A percentile compares a stretch with the other conserved stretches of the same genome.
These are phyloP conservation scores for Arge pagana DNA, from an alignment of 2,888 invertebrate species.

Conservation along the genomic window DNA sequence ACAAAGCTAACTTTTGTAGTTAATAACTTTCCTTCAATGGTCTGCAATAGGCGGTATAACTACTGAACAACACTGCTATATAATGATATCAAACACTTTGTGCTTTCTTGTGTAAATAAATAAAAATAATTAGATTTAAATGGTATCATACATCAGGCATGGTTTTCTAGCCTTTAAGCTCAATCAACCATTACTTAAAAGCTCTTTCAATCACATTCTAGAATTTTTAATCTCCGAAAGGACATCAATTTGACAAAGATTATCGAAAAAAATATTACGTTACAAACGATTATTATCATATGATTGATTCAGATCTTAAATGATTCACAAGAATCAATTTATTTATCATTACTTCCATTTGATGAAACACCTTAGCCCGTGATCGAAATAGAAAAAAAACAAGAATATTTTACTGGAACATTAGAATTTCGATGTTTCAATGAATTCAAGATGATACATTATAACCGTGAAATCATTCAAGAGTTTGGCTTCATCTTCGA, in stretches of 20 bases:
- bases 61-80: slow-evolving; percentile 6
- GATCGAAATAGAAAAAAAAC: too few species aligned
- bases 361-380: too few species aligned
- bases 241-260: background rate
- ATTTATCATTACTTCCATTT: too few species aligned
- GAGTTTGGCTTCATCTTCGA: too few species aligned
- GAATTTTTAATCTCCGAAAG: slow-evolving; percentile 1
- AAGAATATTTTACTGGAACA: too few species aligned
- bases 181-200: slow-evolving; percentile 15
- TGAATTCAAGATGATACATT: too few species aligned
- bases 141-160: slow-evolving; percentile 11
- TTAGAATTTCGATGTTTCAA: too few species aligned
- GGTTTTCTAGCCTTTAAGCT: slow-evolving; percentile 13
- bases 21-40: background rate
- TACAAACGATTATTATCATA: slow-evolving; percentile 8
- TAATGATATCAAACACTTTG: slow-evolving; percentile 5
- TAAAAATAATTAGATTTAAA: slow-evolving; percentile 11
- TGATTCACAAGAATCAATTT: too few species aligned
- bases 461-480: too few species aligned
- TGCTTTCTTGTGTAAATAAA: slow-evolving; percentile 17
- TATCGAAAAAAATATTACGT: slow-evolving; percentile 1
- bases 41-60: slow-evolving; percentile 12
- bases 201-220: slow-evolving; percentile 19
- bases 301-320: background rate
- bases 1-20: slow-evolving; percentile 11